These are phyloP conservation scores for Sarcophaga subvicina DNA, from an alignment of 2,888 invertebrate genomes.

Conservation along the genomic window DNA sequence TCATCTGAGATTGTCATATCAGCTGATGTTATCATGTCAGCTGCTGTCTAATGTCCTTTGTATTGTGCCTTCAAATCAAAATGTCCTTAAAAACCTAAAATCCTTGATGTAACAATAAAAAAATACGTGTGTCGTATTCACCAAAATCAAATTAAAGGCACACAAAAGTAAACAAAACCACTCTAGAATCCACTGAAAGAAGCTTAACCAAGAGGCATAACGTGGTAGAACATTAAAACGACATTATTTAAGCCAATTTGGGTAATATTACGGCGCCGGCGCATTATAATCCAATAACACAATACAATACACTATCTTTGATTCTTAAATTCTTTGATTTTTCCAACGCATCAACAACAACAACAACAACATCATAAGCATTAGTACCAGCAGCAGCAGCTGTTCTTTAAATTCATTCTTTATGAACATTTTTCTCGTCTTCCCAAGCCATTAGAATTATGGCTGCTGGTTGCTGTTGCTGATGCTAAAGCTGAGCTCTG, in stretches of 20 bases:
- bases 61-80: too few species aligned
- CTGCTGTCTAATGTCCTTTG: too few species aligned
- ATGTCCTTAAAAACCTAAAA: too few species aligned
- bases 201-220: slow-evolving; percentile 11
- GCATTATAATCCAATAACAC: slow-evolving; percentile 64
- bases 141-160: slow-evolving; percentile 3
- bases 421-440: background rate
- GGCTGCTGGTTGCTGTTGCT: slow-evolving; percentile 41
- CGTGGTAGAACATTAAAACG: slow-evolving; percentile 60
- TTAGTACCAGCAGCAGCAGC: slow-evolving; percentile 42
- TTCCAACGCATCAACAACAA: background rate
- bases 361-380: too few species aligned
- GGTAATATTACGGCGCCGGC: slow-evolving; percentile 67
- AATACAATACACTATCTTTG: background rate
- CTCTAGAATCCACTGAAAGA: background rate
- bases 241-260: slow-evolving; percentile 65
- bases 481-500: slow-evolving; percentile 15
- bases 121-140: background rate
- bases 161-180: slow-evolving; percentile 16
- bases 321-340: slow-evolving; percentile 1
- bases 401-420: slow-evolving; percentile 52
- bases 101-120: too few species aligned
- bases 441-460: background rate
- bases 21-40: too few species aligned
- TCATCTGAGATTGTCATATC: too few species aligned